A percentile compares a stretch with the other conserved stretches of the same genome.
These are phyloP conservation scores for Hippocampus comes DNA, from an alignment of 2,113 vertebrate species.

Conservation along the genomic window DNA sequence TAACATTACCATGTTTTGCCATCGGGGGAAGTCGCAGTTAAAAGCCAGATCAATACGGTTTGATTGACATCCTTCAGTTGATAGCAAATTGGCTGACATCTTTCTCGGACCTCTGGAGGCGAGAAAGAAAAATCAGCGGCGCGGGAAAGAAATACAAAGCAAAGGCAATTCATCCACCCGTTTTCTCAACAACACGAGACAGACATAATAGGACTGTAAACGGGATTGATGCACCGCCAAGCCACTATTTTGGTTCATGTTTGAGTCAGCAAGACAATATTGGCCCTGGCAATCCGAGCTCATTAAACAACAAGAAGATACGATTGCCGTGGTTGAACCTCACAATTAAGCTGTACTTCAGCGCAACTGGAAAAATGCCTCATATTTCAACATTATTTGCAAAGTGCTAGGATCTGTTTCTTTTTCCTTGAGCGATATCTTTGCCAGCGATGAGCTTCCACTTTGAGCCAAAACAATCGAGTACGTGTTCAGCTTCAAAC, in stretches of 20 bases:
- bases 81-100: constrained; percentile 59
- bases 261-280: constrained; percentile 57
- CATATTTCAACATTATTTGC: background rate
- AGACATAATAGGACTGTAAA: constrained; percentile 21
- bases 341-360: background rate
- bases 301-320: background rate
- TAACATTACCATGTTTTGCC: constrained; percentile 69
- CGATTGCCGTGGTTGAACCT: background rate
- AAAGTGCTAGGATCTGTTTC: background rate
- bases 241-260: constrained; percentile 60
- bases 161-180: constrained; percentile 29
- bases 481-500: background rate
- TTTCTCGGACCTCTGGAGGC: constrained; percentile 44
- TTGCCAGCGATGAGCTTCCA: background rate
- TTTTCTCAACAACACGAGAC: constrained; percentile 43
- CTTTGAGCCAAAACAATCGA: background rate
- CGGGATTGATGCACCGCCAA: constrained; percentile 23
- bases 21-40: constrained; percentile 47
- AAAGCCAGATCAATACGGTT: constrained; percentile 57
- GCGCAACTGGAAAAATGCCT: background rate
- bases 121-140: constrained; percentile 3
- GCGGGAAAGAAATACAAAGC: constrained; percentile 26
- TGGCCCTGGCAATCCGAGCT: background rate
- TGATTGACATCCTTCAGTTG: constrained; percentile 66
- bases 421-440: background rate